These are phyloP conservation scores for Drosophila persimilis DNA, from an alignment of 1,140 invertebrate genomes.

Conservation along the genomic window DNA sequence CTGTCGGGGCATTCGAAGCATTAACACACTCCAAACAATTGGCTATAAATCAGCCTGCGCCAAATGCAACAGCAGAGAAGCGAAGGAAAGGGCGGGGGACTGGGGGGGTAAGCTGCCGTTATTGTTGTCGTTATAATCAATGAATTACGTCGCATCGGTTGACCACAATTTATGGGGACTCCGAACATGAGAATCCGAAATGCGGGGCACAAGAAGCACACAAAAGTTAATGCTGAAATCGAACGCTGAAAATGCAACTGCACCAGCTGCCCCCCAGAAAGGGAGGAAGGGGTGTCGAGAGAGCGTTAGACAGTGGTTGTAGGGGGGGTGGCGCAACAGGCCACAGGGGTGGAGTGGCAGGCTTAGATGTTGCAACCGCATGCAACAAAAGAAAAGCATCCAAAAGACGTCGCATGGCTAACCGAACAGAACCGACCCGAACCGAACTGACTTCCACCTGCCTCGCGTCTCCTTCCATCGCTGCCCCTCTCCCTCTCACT, in stretches of 20 bases:
- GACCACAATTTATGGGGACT: slow-evolving; percentile 79
- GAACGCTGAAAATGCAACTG: slow-evolving; percentile 42
- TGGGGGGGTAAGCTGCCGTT: slow-evolving; percentile 50
- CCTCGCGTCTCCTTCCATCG: slow-evolving; percentile 3
- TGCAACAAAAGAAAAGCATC: slow-evolving; percentile 67
- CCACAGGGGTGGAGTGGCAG: slow-evolving; percentile 21
- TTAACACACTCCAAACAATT: slow-evolving; percentile 62
- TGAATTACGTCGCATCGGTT: slow-evolving; percentile 80
- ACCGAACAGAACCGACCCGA: neutral
- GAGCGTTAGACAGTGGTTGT: slow-evolving; percentile 3
- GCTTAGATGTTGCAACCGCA: slow-evolving; percentile 68
- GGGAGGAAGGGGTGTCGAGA: neutral
- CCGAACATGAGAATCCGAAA: slow-evolving; percentile 75
- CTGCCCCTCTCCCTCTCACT: slow-evolving; percentile 19
- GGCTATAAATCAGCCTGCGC: slow-evolving; percentile 70
- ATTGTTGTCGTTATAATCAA: slow-evolving; percentile 81
- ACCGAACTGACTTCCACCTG: slow-evolving; percentile 11
- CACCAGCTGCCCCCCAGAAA: slow-evolving; percentile 14
- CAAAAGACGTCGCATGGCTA: slow-evolving; percentile 43
- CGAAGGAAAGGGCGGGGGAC: neutral
- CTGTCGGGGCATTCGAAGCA: slow-evolving; percentile 30
- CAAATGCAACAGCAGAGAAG: slow-evolving; percentile 49
- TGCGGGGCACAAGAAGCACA: slow-evolving; percentile 57
- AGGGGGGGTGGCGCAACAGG: neutral
- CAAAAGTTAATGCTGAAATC: slow-evolving; percentile 41